These are phyloP conservation scores for Tauraco hartlaubi DNA, from an alignment of 2,797 vertebrate species.

Conservation along the genomic window DNA sequence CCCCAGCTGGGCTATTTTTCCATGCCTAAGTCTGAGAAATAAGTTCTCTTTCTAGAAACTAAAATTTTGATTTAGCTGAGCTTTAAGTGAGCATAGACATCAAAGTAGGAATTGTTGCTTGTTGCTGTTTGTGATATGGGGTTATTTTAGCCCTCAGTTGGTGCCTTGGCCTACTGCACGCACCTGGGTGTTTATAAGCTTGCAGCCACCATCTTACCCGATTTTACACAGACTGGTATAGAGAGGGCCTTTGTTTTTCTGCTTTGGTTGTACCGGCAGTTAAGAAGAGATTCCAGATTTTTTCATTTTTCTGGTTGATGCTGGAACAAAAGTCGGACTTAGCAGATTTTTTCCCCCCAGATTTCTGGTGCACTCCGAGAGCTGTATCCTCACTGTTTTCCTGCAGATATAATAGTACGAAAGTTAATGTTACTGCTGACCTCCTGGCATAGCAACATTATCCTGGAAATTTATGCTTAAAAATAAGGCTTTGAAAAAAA, in stretches of 20 bases:
- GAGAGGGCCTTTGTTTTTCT: not conserved
- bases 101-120: not conserved
- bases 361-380: not conserved
- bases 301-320: not conserved
- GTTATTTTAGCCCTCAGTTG: rapidly evolving
- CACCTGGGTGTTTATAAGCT: rapidly evolving
- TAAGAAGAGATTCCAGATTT: not conserved
- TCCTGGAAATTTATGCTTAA: not conserved
- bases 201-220: not conserved
- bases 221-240: not conserved
- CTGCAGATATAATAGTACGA: not conserved
- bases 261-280: not conserved
- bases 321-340: not conserved
- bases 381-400: not conserved
- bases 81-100: not conserved
- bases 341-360: not conserved
- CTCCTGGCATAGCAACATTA: not conserved
- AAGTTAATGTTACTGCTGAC: not conserved
- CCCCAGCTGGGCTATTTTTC: not conserved
- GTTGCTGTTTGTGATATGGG: not conserved
- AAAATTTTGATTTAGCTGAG: not conserved
- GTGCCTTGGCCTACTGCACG: not conserved
- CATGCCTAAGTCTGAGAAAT: not conserved
- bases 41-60: not conserved
- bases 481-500: not conserved